Percentiles rank a stretch among this genome's conserved stretches.
These are phyloP conservation scores for Yasuhikotakia modesta DNA, from an alignment of 2,797 vertebrate species.

Conservation along the genomic window DNA sequence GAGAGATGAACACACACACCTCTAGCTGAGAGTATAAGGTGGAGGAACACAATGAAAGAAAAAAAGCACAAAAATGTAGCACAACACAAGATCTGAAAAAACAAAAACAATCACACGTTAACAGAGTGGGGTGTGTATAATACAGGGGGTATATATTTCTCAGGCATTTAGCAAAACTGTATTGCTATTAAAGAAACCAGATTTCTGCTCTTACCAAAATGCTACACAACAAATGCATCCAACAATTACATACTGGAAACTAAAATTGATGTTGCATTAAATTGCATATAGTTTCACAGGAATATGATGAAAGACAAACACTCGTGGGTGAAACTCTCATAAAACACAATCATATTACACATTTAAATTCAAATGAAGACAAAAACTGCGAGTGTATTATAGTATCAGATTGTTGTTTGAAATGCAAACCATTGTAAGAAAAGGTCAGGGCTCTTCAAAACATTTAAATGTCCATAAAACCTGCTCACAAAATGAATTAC, in stretches of 20 bases:
- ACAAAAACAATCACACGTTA: conserved; percentile 41
- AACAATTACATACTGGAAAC: background rate
- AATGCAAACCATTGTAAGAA: background rate
- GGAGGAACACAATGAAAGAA: background rate
- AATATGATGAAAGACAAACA: background rate
- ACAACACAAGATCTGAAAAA: background rate
- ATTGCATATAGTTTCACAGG: background rate
- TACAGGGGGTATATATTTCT: background rate
- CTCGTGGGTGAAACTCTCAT: background rate
- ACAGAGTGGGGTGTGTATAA: conserved; percentile 20
- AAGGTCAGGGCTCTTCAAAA: conserved; percentile 23
- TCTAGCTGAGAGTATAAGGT: conserved; percentile 10
- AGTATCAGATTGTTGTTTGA: conserved; percentile 6
- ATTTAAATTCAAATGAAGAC: background rate
- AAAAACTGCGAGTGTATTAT: background rate
- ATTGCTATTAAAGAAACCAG: background rate
- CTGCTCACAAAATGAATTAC: conserved; percentile 25
- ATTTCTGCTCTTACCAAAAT: background rate
- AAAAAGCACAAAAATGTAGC: conserved; percentile 16
- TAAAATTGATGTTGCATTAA: background rate
- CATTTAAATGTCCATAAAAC: conserved; percentile 11
- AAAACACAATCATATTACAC: background rate
- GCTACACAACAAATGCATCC: background rate
- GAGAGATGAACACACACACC: background rate
- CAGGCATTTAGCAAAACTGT: background rate